Conservation (phyloP, 2,797 vertebrate species). For the Periophthalmus magnuspinnatus region DNA sequence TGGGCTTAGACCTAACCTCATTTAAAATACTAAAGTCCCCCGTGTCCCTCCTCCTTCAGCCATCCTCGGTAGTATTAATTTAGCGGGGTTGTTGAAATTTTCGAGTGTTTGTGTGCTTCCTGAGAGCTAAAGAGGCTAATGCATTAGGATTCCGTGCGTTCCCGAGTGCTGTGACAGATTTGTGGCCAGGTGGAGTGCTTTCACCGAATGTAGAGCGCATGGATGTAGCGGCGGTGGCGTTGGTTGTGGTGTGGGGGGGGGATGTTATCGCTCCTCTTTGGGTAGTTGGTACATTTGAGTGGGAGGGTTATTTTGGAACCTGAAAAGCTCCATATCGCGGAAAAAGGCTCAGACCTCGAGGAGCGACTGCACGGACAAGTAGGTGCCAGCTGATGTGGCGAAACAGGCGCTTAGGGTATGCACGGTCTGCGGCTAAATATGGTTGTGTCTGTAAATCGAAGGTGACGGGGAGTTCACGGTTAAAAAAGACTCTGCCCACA, state of each 20-base stretch:
- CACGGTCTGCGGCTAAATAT: conserved; percentile 40
- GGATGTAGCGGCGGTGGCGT: conserved; percentile 29
- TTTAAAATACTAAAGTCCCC: conserved; percentile 25
- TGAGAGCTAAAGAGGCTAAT: conserved; percentile 46
- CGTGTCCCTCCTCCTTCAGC: conserved; percentile 21
- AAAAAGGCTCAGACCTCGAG: conserved; percentile 58
- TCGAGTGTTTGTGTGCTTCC: conserved; percentile 65
- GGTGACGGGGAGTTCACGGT: conserved; percentile 46
- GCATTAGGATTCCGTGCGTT: conserved; percentile 20
- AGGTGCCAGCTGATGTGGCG: conserved; percentile 69
- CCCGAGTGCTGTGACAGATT: conserved; percentile 31
- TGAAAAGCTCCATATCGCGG: conserved; percentile 63
- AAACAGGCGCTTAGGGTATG: conserved; percentile 48
- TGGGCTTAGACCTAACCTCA: conserved; percentile 21
- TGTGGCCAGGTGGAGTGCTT: conserved; percentile 31
- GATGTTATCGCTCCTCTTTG: conserved; percentile 27
- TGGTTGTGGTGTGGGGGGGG: too few relatives aligned
- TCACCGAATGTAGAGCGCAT: conserved; percentile 40
- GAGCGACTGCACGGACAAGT: conserved; percentile 60
- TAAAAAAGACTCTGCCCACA: conserved; percentile 13
- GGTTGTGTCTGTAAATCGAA: conserved; percentile 34
- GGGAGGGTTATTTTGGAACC: conserved; percentile 75
- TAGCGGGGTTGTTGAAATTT: conserved; percentile 67
- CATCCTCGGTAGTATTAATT: conserved; percentile 58
- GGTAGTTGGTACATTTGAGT: conserved; percentile 46